Base-by-base conservation (phyloP, 2,797 vertebrate genomes). In the Loriculus beryllinus region DNA sequence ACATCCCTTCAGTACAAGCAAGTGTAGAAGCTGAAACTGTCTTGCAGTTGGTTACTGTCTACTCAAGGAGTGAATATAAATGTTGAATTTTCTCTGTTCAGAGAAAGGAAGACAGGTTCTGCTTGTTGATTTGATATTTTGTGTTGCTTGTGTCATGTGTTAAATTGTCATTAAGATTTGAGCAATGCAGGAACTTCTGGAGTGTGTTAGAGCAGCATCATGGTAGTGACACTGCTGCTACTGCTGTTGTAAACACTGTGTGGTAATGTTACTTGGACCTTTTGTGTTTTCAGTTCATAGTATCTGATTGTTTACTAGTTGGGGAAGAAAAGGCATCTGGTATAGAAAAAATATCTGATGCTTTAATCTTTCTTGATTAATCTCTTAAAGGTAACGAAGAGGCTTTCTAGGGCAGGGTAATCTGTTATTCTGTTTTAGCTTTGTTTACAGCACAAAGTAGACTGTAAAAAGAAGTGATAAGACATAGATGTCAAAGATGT, bases 321-420 rank as follows among this genome's bases (percentile, higher is more conserved):
- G 35, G 47, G 72, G 57, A 82, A 79, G 76, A 90, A 94, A 90
- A 95, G 78, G 49, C 91, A 83, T 93, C 87, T 93, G 94, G 76
- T 92, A 67, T 45, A 87, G 71, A 71, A 89, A 86, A 95, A 93
- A 69, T 90, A 86, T 83, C 92, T 85, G 72, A 42, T 51, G 47
- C 87, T 90, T 90, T 90, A 96, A 96, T 96, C 91, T 93, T 81
- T 92, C 90, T 93, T 95, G 85, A 88, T 93, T 96, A 96, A 96
- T 95, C 94, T 89, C 82, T 92, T 93, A 90, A 92, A 93, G 90
- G 90, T 95, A 96, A 86, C 62, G 82, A 81, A 40, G 68, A 82
- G 72, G 68, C 69, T 93, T 94, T 95, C 76, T 92, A 65, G 91
- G 91, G 29, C 90, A 81, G 63, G 69, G 71, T 95, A 96, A 86